Percentiles rank a stretch among this genome's conserved stretches.
phyloP scores from a whole-genome alignment of 2,888 invertebrate genomes.

The Leistus spinibarbis region DNA sequence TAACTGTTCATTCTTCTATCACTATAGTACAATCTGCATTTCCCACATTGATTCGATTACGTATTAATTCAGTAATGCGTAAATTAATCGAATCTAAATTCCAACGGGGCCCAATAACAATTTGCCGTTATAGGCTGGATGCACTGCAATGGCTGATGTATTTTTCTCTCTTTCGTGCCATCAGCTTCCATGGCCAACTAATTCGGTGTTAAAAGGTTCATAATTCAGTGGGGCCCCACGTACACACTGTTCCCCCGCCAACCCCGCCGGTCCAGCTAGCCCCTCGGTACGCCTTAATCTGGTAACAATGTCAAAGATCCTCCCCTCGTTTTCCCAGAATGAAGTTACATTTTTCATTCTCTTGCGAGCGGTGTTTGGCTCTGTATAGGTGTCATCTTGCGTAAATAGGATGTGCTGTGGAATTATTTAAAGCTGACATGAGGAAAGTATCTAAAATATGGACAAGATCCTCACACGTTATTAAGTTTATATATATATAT shows the following conservation, averaged over 20 bases:
- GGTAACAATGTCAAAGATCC: conserved; percentile 27
- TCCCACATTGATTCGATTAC: not conserved
- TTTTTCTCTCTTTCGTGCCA: not conserved
- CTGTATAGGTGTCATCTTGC: conserved; percentile 9
- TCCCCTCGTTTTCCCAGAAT: conserved; percentile 15
- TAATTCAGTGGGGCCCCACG: conserved; percentile 12
- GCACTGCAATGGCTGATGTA: not conserved
- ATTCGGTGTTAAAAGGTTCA: conserved; percentile 33
- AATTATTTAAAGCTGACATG: conserved; percentile 17
- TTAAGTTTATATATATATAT: not conserved
- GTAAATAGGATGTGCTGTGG: not conserved
- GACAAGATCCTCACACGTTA: not conserved
- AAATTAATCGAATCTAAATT: not conserved
- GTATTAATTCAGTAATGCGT: not conserved
- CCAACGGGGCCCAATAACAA: not conserved
- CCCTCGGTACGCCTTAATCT: conserved; percentile 21
- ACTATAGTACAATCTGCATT: too few relatives aligned
- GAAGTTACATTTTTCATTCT: conserved; percentile 25
- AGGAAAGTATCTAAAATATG: not conserved
- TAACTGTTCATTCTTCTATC: too few relatives aligned
- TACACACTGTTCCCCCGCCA: not conserved
- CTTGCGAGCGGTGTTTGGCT: not conserved
- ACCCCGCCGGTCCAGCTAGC: not conserved
- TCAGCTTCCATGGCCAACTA: conserved; percentile 6
- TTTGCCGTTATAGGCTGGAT: not conserved